Percentiles rank a stretch among this genome's conserved stretches.
Conservation (phyloP, 2,113 vertebrate species). For the Archilochus colubris region DNA sequence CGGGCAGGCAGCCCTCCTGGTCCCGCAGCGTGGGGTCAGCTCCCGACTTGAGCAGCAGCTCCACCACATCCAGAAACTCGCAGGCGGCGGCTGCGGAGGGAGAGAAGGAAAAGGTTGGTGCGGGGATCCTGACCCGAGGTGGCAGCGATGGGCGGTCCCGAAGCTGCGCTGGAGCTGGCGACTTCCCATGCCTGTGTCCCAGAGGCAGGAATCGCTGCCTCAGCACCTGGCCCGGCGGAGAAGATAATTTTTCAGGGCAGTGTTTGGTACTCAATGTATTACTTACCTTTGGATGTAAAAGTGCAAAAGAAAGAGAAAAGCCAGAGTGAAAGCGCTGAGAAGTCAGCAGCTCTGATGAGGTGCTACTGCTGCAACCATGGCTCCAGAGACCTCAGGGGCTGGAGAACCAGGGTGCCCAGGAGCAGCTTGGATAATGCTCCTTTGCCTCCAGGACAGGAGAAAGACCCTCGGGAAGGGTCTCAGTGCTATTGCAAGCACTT, state of each 20-base stretch:
- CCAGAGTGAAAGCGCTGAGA: background rate
- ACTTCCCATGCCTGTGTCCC: background rate
- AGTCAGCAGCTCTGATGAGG: background rate
- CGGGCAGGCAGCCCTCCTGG: slow-evolving; percentile 90
- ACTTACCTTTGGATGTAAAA: background rate
- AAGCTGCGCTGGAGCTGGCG: background rate
- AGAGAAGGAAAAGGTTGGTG: background rate
- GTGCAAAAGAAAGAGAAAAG: background rate
- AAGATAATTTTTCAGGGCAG: background rate
- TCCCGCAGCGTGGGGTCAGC: slow-evolving; percentile 90
- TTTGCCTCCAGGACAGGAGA: background rate
- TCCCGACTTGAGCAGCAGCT: slow-evolving; percentile 87
- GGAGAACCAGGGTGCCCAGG: background rate
- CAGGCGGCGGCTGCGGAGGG: slow-evolving; percentile 87
- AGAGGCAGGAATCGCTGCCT: background rate
- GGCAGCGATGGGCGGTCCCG: background rate
- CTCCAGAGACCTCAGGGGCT: background rate
- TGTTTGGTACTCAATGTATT: background rate
- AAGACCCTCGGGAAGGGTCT: background rate
- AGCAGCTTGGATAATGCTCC: background rate
- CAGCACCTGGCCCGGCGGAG: background rate
- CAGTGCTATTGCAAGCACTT: background rate
- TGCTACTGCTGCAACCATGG: background rate
- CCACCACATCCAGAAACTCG: slow-evolving; percentile 94
- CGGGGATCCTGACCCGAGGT: fast-evolving